Conservation (phyloP, 2,888 invertebrate genomes). For the Cancer borealis region DNA sequence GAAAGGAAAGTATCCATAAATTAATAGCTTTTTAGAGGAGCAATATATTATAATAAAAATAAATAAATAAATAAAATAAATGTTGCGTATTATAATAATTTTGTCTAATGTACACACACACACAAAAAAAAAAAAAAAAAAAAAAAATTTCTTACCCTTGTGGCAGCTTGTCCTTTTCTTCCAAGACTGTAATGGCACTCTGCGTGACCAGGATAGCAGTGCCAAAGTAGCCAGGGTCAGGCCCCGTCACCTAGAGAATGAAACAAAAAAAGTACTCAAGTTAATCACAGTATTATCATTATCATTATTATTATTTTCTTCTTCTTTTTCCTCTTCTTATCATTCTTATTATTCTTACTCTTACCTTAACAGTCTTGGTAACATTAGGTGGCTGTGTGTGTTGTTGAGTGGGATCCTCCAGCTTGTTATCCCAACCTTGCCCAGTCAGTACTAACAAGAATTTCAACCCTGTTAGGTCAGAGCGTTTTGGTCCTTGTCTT, state of each 20-base stretch:
- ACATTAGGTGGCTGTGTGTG: slow-evolving; percentile 85
- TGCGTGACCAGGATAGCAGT: slow-evolving; percentile 88
- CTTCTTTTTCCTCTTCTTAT: not conserved
- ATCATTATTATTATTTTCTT: not conserved
- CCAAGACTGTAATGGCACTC: slow-evolving; percentile 87
- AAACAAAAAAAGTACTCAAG: not conserved
- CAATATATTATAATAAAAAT: too few relatives aligned
- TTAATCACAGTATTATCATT: not conserved
- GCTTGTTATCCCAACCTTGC: slow-evolving; percentile 77
- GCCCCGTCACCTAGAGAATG: slow-evolving; percentile 82
- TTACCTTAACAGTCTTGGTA: slow-evolving; percentile 85
- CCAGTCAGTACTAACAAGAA: slow-evolving; percentile 82
- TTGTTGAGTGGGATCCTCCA: slow-evolving; percentile 58
- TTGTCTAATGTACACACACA: too few relatives aligned
- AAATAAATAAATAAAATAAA: too few relatives aligned
- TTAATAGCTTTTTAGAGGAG: too few relatives aligned
- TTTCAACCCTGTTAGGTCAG: slow-evolving; percentile 77
- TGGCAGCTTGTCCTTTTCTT: slow-evolving; percentile 89
- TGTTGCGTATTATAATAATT: too few relatives aligned
- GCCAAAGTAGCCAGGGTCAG: slow-evolving; percentile 90
- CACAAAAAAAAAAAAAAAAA: not conserved
- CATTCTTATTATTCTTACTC: slow-evolving; percentile 63
- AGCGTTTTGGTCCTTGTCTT: slow-evolving; percentile 59
- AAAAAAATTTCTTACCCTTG: slow-evolving; percentile 49
- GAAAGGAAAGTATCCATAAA: not conserved